Base-by-base conservation (phyloP, 2,888 invertebrate genomes). In the Pristionchus japonicus region DNA sequence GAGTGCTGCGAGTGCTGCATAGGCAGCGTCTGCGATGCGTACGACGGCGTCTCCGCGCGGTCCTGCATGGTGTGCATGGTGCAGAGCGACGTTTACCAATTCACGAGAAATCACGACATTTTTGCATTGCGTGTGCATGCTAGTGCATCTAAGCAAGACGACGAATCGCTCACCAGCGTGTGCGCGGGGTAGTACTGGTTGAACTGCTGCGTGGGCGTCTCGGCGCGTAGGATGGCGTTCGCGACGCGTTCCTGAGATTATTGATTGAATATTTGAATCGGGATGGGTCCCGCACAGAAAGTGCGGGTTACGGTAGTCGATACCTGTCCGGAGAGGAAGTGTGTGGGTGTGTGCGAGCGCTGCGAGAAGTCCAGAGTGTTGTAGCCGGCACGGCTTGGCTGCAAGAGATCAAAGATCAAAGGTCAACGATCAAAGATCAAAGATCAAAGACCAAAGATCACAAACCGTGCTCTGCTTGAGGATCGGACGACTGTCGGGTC, bases 221-320 rank as follows among this genome's bases (percentile, higher is more conserved):
- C 92, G 0, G 92, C 92, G n/a, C 92, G 82, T 47, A 89, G 90
- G 49, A 92, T 92, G 40, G 92, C 92, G 20, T 91, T 91, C n/a
- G 92, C 92, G 11, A 92, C 92, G 47, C 92, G 86, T 83, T 92
- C 92, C 88, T 88, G 64, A 47, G n/a, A n/a, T n/a, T n/a, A n/a
- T n/a, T n/a, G n/a, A n/a, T n/a, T n/a, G n/a, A n/a, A n/a, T n/a
- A 83, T 64, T n/a, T 40, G 49, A 27, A 43, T 43, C 1, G 13
- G 27, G 11, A 9, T 23, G 15, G 52, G 82, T 83, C 82, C 52
- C 52, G 82, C 15, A 83, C 23, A 52, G 82, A 49, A 52, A 7
- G 17, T 17, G 1, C 7, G 43, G 43, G 40, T 27, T 70, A 70
- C 70, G 31, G 70, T 40, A 77, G n/a, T 34, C 61, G 37, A 40